Percentiles rank a stretch among this genome's conserved stretches.
These are phyloP conservation scores for Erpobdella octoculata DNA, from an alignment of 2,888 invertebrate species.

Conservation along the genomic window DNA sequence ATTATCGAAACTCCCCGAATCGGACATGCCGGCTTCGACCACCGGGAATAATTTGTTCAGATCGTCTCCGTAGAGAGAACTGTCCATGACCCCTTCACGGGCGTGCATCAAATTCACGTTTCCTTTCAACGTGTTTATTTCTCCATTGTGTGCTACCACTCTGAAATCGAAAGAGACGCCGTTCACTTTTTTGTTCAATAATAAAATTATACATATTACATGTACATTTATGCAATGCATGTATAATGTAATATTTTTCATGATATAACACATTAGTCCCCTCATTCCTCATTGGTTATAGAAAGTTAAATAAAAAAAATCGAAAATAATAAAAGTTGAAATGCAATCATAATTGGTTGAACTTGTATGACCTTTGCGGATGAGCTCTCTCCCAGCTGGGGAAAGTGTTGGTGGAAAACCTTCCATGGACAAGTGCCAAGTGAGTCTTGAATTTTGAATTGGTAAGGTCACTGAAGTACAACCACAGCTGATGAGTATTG, in stretches of 20 bases:
- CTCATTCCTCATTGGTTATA: too few relatives aligned
- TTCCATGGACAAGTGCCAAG: slow-evolving; percentile 88
- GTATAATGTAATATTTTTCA: too few relatives aligned
- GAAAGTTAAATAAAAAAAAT: too few relatives aligned
- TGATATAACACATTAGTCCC: too few relatives aligned
- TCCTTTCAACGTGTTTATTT: slow-evolving; percentile 95
- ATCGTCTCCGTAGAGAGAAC: slow-evolving; percentile 71
- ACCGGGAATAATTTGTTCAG: slow-evolving; percentile 86
- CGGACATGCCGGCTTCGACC: slow-evolving; percentile 91
- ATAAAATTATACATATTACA: too few relatives aligned
- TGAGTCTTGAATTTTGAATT: slow-evolving; percentile 73
- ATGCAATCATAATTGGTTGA: too few relatives aligned
- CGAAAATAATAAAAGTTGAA: too few relatives aligned
- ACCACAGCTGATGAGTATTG: slow-evolving; percentile 86
- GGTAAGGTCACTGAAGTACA: slow-evolving; percentile 62
- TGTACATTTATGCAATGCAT: too few relatives aligned
- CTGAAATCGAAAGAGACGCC: slow-evolving; percentile 54
- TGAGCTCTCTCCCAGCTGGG: slow-evolving; percentile 99
- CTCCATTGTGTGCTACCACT: slow-evolving; percentile 93
- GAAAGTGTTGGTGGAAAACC: slow-evolving; percentile 98
- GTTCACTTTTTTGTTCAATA: too few relatives aligned
- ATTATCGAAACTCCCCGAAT: slow-evolving; percentile 94
- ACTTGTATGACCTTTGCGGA: slow-evolving; percentile 75
- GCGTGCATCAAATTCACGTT: slow-evolving; percentile 98
- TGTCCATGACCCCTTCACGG: slow-evolving; percentile 92